Evolutionary conservation across 37 sponge, comb jelly and placozoan species (phyloP), one percentile per base, ranked within the genome.

Genomic region (Cliona cf. orientalis): DNA sequence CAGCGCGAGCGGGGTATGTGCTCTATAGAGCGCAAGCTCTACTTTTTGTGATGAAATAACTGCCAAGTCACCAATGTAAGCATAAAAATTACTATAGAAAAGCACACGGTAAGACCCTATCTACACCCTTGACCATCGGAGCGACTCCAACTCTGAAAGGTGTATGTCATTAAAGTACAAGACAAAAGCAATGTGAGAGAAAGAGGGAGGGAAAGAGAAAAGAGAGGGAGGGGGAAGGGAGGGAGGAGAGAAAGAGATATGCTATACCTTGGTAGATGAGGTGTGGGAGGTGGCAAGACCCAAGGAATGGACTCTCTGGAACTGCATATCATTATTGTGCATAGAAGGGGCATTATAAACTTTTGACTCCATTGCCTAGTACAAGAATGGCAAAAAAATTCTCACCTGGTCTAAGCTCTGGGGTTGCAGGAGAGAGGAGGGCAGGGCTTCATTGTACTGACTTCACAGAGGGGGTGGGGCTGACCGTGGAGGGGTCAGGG

Each of bases 271-370:
- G n/a, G n/a, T n/a, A n/a, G n/a, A n/a, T n/a, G n/a, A n/a, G 21
- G 43, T 42, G 42, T 53, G 92, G 92, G 43, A 84, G 83, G 60
- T 86, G 77, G 37, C 87, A 83, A 22, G 92, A 83, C 31, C 92
- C 92, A 64, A 91, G 84, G 78, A 86, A 91, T 36, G 92, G 92
- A 62, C 92, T 91, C 75, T 86, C 83, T 55, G 91, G 87, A 28
- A 91, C 91, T 84, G 69, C 26, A 87, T 12, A 68, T n/a, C n/a
- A n/a, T n/a, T n/a, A n/a, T n/a, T n/a, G n/a, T n/a, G n/a, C 69
- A 32, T 38, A 23, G 40, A 11, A 68, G 35, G 42, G 14, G 42
- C 35, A 12, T 38, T n/a, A n/a, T n/a, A n/a, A n/a, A 62, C 6
- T n/a, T 62, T 62, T 7, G 23, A 7, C 11, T 7, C 6, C 63